Percentiles rank a stretch among this genome's conserved stretches.
Evolutionary conservation across 2,888 invertebrate species (phyloP).

Genomic region (Catocala nupta): DNA sequence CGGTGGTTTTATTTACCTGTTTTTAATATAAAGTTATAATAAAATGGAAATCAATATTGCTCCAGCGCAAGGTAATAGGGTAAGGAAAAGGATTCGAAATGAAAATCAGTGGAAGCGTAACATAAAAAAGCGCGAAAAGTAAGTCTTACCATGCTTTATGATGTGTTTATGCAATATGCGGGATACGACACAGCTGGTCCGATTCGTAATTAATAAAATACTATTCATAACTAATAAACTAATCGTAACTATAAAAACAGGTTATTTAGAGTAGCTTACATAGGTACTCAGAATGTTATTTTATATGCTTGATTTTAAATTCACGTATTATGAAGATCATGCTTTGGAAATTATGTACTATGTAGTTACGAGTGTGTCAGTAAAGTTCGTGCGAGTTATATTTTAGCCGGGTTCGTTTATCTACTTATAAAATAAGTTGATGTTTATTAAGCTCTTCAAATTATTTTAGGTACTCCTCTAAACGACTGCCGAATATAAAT

Average conservation of each 20-base stretch:
- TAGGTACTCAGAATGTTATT: too few relatives aligned
- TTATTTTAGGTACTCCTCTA: constrained; percentile 27
- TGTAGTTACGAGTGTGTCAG: too few relatives aligned
- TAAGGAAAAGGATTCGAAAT: constrained; percentile 31
- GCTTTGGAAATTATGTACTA: too few relatives aligned
- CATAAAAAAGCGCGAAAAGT: constrained; percentile 29
- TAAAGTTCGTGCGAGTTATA: not conserved
- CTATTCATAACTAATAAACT: too few relatives aligned
- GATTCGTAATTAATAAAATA: too few relatives aligned
- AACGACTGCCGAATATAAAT: constrained; percentile 25
- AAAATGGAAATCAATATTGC: constrained; percentile 36
- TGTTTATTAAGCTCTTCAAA: constrained; percentile 11
- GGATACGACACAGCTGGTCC: not conserved
- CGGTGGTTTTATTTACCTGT: constrained; percentile 19
- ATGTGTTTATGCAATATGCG: constrained; percentile 12
- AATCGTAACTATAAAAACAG: too few relatives aligned
- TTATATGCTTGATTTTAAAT: too few relatives aligned
- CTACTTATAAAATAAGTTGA: not conserved
- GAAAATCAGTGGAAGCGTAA: constrained; percentile 34
- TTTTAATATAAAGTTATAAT: constrained; percentile 18
- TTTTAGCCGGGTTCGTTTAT: not conserved
- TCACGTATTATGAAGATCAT: too few relatives aligned
- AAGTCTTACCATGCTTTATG: constrained; percentile 23
- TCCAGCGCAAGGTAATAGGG: constrained; percentile 26
- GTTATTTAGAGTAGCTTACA: too few relatives aligned